phyloP scores from a whole-genome alignment of 2,797 vertebrate genomes.

The Sparus aurata region DNA sequence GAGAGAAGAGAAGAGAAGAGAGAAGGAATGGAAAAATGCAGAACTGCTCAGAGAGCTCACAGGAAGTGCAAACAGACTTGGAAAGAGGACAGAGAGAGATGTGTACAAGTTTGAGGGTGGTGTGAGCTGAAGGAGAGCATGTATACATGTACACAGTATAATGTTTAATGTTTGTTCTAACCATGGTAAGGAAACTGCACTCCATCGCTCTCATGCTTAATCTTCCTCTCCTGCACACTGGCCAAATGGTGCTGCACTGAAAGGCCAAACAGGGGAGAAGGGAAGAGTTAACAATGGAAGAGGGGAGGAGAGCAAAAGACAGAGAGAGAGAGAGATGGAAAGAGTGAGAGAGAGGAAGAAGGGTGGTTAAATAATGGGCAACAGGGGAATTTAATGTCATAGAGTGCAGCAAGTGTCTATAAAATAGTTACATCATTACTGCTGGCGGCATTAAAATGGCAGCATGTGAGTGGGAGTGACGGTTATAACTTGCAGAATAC shows the following conservation, averaged over 20 bases:
- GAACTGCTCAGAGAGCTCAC: constrained; percentile 48
- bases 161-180: constrained; percentile 86
- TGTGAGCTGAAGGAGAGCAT: constrained; percentile 74
- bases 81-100: constrained; percentile 54
- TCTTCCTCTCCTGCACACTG: constrained; percentile 89
- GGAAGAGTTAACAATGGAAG: constrained; percentile 83
- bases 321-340: constrained; percentile 72
- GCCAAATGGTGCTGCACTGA: constrained; percentile 89
- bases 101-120: constrained; percentile 62
- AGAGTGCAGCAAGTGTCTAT: constrained; percentile 74
- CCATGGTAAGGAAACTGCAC: constrained; percentile 89
- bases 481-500: constrained; percentile 38
- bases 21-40: constrained; percentile 43
- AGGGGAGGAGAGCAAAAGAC: constrained; percentile 70
- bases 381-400: constrained; percentile 62
- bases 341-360: constrained; percentile 60
- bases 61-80: constrained; percentile 64
- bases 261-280: constrained; percentile 88
- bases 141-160: constrained; percentile 80
- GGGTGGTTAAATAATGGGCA: constrained; percentile 67
- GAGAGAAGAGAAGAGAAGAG: too few relatives aligned
- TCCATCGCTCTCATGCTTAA: constrained; percentile 87
- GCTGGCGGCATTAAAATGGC: constrained; percentile 50
- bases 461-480: constrained; percentile 63
- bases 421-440: constrained; percentile 67